Evolutionary conservation across 1,140 invertebrate species (phyloP), one percentile per base, ranked within the genome.

Genomic region (Phymastichus coffea): DNA sequence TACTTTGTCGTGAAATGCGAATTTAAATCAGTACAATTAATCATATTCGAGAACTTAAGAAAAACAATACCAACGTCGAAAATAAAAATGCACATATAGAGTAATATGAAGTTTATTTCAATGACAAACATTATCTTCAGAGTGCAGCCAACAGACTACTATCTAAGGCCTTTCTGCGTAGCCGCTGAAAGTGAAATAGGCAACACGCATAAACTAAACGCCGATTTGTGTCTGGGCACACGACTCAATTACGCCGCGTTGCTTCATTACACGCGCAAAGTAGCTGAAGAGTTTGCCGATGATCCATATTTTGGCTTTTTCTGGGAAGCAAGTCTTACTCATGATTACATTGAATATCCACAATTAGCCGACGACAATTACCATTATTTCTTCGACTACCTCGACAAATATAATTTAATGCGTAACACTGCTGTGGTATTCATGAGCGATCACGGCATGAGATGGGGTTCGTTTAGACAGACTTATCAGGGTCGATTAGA

Each of bases 361-460:
- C 67, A 72, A 26, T 57, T 77, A 1, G 81, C 76, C 0, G 83
- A 85, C 53, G 61, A 71, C 1, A 38, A 68, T 0, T 77, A 83
- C 17, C 60, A 64, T 20, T 48, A 68, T 0, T 70, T 79, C 22
- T 26, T 83, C n/a, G 41, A 63, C 7, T 63, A 72, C 35, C 48
- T 80, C 1, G 28, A 35, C 2, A 43, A 57, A 0, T 28, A 74
- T 4, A 63, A 67, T 4, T 48, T 78, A 2, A 58, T 84, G 4
- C 75, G 82, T 26, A 75, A 76, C 14, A 86, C 86, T 0, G 72
- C 84, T 0, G 48, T 91, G 0, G 71, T 90, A 12, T 78, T 89
- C 15, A 86, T 87, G 77, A 88, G 86, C 66, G 89, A 91, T 65
- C 88, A 91, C 67, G 89, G 89, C 0, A 83, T 88, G 61, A 64